These are phyloP conservation scores for Urophycis tenuis DNA, from an alignment of 2,797 vertebrate species.

Conservation along the genomic window DNA sequence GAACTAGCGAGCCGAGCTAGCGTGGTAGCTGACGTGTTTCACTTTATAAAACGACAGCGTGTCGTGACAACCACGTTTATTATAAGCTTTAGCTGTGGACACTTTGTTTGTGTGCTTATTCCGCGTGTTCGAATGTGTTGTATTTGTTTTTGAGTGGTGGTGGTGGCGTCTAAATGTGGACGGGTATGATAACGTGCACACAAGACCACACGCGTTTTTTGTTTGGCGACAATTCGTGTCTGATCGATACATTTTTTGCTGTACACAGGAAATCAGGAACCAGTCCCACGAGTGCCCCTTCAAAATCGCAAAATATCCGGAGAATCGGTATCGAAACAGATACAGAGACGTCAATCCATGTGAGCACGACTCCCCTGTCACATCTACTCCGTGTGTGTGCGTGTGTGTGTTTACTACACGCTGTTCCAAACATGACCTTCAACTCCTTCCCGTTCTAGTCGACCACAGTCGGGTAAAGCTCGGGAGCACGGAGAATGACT, in stretches of 20 bases:
- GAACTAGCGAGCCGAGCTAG: neutral
- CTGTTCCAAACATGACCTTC: neutral
- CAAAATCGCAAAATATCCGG: constrained; percentile 90
- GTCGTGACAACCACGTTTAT: neutral
- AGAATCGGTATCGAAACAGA: constrained; percentile 94
- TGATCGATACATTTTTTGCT: constrained; percentile 6
- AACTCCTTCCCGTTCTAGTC: constrained; percentile 62
- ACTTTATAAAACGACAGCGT: neutral
- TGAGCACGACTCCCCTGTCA: constrained; percentile 70
- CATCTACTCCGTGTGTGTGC: neutral
- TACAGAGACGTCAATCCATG: constrained; percentile 98
- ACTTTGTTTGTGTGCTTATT: neutral
- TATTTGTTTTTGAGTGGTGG: neutral
- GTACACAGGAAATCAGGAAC: constrained; percentile 86
- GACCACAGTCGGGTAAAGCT: constrained; percentile 96
- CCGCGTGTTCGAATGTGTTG: neutral
- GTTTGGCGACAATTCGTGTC: neutral
- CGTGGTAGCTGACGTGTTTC: neutral
- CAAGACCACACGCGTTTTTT: neutral
- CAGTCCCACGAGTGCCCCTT: constrained; percentile 88
- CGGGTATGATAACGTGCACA: neutral
- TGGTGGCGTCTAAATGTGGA: neutral
- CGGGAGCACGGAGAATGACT: constrained; percentile 88
- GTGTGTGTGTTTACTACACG: neutral
- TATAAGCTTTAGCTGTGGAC: neutral